Conservation (phyloP, 2,888 invertebrate genomes). For the Danaus chrysippus region DNA sequence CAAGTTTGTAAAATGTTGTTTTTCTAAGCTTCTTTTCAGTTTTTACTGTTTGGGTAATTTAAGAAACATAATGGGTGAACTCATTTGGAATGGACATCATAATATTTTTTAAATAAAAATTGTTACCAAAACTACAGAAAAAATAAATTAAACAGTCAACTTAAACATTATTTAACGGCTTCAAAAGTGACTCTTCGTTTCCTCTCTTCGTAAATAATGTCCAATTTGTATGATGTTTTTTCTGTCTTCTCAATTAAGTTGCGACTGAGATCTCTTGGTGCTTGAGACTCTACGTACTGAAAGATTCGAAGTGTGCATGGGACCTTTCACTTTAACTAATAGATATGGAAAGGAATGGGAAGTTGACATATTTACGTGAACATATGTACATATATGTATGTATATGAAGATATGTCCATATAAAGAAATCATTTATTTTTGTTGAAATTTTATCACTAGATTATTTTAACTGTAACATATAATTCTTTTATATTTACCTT, state of each 20-base stretch:
- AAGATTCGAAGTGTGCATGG: slow-evolving; percentile 29
- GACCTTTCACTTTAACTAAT: slow-evolving; percentile 20
- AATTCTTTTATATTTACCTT: slow-evolving; percentile 37
- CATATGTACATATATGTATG: no score
- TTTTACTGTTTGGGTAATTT: no score
- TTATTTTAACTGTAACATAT: slow-evolving; percentile 8
- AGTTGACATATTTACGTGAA: no score
- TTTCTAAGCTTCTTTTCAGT: background rate
- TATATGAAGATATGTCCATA: no score
- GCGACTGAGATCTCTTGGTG: slow-evolving; percentile 42
- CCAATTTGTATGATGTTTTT: slow-evolving; percentile 42
- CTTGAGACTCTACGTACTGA: slow-evolving; percentile 48
- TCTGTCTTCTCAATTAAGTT: slow-evolving; percentile 43
- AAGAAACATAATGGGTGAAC: no score
- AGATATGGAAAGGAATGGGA: no score
- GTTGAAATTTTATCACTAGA: no score
- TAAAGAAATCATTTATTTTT: no score
- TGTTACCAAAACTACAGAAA: background rate
- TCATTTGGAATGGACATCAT: background rate
- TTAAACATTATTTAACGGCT: background rate
- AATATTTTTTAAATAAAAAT: background rate
- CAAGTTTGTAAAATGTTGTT: background rate
- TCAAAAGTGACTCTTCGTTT: background rate
- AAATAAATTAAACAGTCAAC: background rate
- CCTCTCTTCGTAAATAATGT: slow-evolving; percentile 32